These are phyloP conservation scores for Seladonia tumulorum DNA, from an alignment of 2,888 invertebrate species.

Conservation along the genomic window DNA sequence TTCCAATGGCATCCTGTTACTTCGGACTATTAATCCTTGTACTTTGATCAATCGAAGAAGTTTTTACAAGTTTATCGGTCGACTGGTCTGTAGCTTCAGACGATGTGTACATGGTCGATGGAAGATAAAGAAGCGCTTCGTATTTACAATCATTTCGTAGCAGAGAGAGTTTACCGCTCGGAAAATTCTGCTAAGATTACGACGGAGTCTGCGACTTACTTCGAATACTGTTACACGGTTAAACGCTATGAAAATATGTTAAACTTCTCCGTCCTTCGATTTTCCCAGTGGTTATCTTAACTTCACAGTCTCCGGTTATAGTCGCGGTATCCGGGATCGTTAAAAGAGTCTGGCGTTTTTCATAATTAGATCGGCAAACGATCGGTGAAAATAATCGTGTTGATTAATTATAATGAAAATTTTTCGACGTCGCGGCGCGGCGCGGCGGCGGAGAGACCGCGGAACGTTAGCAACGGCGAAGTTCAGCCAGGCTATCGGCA, in stretches of 20 bases:
- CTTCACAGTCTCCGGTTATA: background rate
- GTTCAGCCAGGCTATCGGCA: conserved; percentile 79
- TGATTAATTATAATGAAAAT: conserved; percentile 4
- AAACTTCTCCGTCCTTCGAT: background rate
- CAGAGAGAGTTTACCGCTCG: too few relatives aligned
- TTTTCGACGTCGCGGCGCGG: background rate
- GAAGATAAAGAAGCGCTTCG: too few relatives aligned
- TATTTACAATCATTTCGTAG: too few relatives aligned
- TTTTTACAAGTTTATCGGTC: too few relatives aligned
- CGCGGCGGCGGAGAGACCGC: background rate
- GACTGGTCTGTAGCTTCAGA: too few relatives aligned
- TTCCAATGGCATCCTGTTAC: background rate
- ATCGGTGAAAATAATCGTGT: background rate
- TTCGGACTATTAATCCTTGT: background rate
- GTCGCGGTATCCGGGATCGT: background rate
- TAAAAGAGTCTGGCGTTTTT: background rate
- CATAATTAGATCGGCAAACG: background rate
- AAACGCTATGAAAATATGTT: too few relatives aligned
- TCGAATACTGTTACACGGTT: too few relatives aligned
- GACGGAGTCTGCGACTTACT: too few relatives aligned
- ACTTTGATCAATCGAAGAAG: too few relatives aligned
- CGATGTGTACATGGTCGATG: too few relatives aligned
- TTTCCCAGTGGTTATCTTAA: background rate
- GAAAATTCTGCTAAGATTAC: too few relatives aligned
- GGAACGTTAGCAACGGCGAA: background rate